These are phyloP conservation scores for Metaphire vulgaris DNA, from an alignment of 1,140 invertebrate genomes.

Conservation along the genomic window DNA sequence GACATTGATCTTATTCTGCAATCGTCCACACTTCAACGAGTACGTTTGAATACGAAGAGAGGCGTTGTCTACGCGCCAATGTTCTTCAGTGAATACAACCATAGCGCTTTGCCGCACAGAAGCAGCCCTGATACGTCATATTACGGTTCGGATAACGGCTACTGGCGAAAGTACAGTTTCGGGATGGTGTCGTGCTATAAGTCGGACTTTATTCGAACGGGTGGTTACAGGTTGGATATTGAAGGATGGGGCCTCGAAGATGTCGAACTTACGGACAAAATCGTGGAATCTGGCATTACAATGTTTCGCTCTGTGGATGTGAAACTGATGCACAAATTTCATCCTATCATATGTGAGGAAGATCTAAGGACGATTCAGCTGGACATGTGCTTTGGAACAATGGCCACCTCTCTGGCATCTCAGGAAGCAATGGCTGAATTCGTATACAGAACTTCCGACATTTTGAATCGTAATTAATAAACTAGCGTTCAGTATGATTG, in stretches of 20 bases:
- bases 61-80: slow-evolving; percentile 89
- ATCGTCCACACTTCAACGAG: slow-evolving; percentile 45
- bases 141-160: slow-evolving; percentile 65
- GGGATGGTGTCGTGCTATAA: slow-evolving; percentile 89
- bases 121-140: slow-evolving; percentile 33
- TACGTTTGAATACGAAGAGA: slow-evolving; percentile 65
- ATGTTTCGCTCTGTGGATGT: slow-evolving; percentile 75
- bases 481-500: too few species aligned
- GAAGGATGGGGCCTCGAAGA: slow-evolving; percentile 56
- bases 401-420: slow-evolving; percentile 49
- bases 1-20: slow-evolving; percentile 57
- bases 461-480: slow-evolving; percentile 34
- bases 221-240: slow-evolving; percentile 86
- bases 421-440: slow-evolving; percentile 38
- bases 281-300: slow-evolving; percentile 61
- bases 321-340: slow-evolving; percentile 84
- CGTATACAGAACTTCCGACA: slow-evolving; percentile 33
- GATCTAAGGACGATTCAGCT: slow-evolving; percentile 68
- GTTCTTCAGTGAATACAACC: slow-evolving; percentile 92
- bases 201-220: slow-evolving; percentile 69
- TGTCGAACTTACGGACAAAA: slow-evolving; percentile 72
- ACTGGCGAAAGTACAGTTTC: slow-evolving; percentile 92
- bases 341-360: slow-evolving; percentile 77
- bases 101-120: slow-evolving; percentile 50
- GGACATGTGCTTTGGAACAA: slow-evolving; percentile 80